Evolutionary conservation across 2,113 vertebrate genomes (phyloP).

Genomic region (Centrocercus urophasianus): DNA sequence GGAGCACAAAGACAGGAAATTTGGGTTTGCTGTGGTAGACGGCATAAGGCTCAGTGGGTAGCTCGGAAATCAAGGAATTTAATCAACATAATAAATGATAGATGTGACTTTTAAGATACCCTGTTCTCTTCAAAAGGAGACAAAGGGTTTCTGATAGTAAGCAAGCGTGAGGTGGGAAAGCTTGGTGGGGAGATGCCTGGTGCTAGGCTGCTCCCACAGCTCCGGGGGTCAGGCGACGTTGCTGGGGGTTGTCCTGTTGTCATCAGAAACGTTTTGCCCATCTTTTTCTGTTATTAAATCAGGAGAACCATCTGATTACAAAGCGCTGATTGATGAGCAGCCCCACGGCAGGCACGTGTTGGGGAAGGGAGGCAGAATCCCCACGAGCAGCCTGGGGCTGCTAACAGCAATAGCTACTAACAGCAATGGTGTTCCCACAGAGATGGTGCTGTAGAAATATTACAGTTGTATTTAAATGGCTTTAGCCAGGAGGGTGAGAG

Average conservation of each 20-base stretch:
- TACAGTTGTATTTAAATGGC: background rate
- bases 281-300: background rate
- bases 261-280: background rate
- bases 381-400: background rate
- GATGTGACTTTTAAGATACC: background rate
- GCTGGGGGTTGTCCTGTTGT: background rate
- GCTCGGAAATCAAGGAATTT: background rate
- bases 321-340: slow-evolving; percentile 9
- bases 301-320: slow-evolving; percentile 6
- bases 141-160: background rate
- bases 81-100: accelerated
- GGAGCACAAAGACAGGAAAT: background rate
- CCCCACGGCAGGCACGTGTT: background rate
- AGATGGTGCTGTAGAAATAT: background rate
- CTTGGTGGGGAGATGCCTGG: background rate
- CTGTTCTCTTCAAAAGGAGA: background rate
- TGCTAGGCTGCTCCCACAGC: background rate
- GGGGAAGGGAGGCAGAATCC: background rate
- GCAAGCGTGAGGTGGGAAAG: background rate
- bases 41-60: background rate
- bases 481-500: background rate
- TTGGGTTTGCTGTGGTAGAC: background rate
- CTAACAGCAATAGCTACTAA: background rate
- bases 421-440: background rate
- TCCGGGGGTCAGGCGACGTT: accelerated